Base-by-base conservation (phyloP, 2,113 vertebrate genomes). In the Odocoileus hemionus region DNA sequence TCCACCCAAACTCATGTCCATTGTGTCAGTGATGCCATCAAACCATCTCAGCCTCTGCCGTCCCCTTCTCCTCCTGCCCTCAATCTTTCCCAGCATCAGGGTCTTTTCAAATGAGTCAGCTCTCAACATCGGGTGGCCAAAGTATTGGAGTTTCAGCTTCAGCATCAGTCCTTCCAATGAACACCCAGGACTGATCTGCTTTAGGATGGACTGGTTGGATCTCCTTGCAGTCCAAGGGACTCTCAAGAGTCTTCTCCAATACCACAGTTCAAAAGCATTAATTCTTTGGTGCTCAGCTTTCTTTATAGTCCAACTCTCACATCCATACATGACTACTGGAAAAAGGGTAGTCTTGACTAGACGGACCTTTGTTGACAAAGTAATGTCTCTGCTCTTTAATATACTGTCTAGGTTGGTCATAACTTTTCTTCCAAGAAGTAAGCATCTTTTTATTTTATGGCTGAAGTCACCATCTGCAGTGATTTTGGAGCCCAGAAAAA, bases 271-370 rank as follows among this genome's bases (percentile, higher is more conserved):
- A 64, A 64, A 64, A n/a, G 7, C 1, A 64, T n/a, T 16, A n/a
- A 4, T 64, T n/a, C 33, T 64, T 64, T 0, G 0, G 33, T 0
- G 0, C 33, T 64, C 61, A n/a, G 33, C 33, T 64, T 64, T 17
- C 61, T n/a, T n/a, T 17, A n/a, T 4, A 17, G 33, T n/a, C 7
- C 61, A n/a, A n/a, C 16, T n/a, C 15, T 64, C 61, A n/a, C 61
- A 64, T n/a, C 33, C 33, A 64, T n/a, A n/a, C 30, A n/a, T n/a
- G 61, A 64, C 33, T 9, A n/a, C 61, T n/a, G 15, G 33, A 64
- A 64, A 64, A 64, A 64, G 30, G 30, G 17, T n/a, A n/a, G 33
- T 7, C 33, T 17, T n/a, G 61, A n/a, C 33, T 64, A 64, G 61
- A 64, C 0, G 7, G 16, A n/a, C 7, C 3, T 64, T n/a, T 64